Conservation (phyloP, 2,797 vertebrate species). For the Cetoscarus ocellatus region DNA sequence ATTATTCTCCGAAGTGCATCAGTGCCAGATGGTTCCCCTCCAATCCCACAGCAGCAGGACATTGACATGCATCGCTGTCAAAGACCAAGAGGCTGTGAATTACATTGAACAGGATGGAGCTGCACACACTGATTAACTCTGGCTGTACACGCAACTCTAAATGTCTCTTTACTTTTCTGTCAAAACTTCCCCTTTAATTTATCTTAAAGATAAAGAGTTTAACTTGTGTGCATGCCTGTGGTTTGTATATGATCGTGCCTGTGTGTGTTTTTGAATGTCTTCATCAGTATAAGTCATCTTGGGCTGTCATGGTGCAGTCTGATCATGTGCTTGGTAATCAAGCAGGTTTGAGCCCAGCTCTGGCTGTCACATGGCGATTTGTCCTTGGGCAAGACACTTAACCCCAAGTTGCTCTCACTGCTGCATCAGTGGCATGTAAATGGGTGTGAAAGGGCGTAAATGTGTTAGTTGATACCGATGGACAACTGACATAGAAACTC, state of each 20-base stretch:
- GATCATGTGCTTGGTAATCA: too few relatives aligned
- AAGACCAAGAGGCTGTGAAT: constrained; percentile 59
- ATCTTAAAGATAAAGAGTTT: constrained; percentile 33
- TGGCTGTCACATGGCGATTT: too few relatives aligned
- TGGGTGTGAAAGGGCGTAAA: too few relatives aligned
- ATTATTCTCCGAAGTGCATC: constrained; percentile 63
- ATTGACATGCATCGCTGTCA: constrained; percentile 65
- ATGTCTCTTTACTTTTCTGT: constrained; percentile 47
- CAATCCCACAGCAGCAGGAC: constrained; percentile 59
- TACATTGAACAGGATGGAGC: constrained; percentile 44
- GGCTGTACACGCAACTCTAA: constrained; percentile 42
- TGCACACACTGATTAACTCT: constrained; percentile 35
- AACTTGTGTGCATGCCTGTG: constrained; percentile 15
- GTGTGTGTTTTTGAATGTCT: constrained; percentile 13
- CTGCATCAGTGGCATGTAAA: too few relatives aligned
- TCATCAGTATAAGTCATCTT: constrained; percentile 27
- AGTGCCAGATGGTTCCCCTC: constrained; percentile 70
- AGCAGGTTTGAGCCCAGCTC: too few relatives aligned
- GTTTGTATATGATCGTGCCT: constrained; percentile 8
- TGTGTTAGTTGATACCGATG: too few relatives aligned
- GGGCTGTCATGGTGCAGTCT: too few relatives aligned
- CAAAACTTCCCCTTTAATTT: constrained; percentile 46
- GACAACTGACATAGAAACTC: too few relatives aligned
- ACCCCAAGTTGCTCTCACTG: too few relatives aligned
- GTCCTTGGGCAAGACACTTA: too few relatives aligned